Evolutionary conservation across 2,888 invertebrate species (phyloP), one percentile per base, ranked within the genome.

Genomic region (Coelopa pilipes): DNA sequence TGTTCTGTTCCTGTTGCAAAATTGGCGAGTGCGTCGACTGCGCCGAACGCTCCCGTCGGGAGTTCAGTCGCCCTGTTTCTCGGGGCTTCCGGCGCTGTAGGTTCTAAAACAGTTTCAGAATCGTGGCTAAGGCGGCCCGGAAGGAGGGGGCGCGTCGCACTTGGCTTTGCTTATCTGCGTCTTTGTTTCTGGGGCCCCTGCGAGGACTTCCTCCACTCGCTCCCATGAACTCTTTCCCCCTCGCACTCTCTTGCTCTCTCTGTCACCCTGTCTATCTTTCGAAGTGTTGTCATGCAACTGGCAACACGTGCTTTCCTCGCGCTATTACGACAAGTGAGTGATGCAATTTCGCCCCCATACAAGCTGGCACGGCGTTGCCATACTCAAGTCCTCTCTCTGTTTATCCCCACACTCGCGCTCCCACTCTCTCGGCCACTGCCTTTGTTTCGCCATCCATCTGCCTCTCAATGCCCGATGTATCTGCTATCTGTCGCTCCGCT

Each of bases 261-360:
- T 53, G 2, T n/a, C 53, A 11, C 53, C 10, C 2, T 46, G n/a
- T n/a, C n/a, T n/a, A n/a, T n/a, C n/a, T 11, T 19, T 19, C 13
- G 12, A 34, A 34, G 34, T 34, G 34, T 34, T 34, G 34, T 34
- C 34, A 34, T 34, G 34, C 34, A 34, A 76, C 75, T 74, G 80
- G 78, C 83, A 85, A 83, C 84, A 84, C 84, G 84, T 84, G 84
- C 84, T 85, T 85, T 83, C 83, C 82, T 85, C 83, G 83, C 81
- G 81, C 73, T 77, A 73, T 78, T 75, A 76, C 75, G 75, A 77
- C 76, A 77, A 77, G 76, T 77, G 78, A 67, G 68, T 72, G 72
- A 72, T 74, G 72, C 67, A 71, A 74, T 63, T 67, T 63, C 46
- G 24, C 57, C 57, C n/a, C 34, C 34, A 34, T 34, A 34, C 34